phyloP scores from a whole-genome alignment of 2,113 vertebrate species.

The Lycaon pictus region DNA sequence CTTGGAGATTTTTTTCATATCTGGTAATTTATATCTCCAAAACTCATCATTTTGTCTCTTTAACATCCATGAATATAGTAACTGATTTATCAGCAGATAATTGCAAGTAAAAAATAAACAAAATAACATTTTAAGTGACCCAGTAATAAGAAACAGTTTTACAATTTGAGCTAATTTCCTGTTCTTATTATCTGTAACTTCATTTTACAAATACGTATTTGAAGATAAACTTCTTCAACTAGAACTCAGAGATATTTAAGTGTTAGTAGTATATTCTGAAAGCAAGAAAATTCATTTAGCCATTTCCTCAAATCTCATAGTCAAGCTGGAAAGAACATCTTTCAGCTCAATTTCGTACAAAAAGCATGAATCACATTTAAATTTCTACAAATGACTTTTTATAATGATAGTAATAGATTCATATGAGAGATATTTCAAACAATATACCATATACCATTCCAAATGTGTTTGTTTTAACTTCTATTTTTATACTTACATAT shows the following conservation, averaged over 20 bases:
- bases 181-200: slow-evolving; percentile 8
- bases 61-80: background rate
- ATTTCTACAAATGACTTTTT: background rate
- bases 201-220: slow-evolving; percentile 55
- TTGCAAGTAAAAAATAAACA: background rate
- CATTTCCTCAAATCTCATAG: background rate
- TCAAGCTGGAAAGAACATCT: background rate
- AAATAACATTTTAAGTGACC: background rate
- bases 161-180: slow-evolving; percentile 36
- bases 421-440: background rate
- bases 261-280: background rate
- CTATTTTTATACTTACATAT: slow-evolving; percentile 2
- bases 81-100: slow-evolving; percentile 27
- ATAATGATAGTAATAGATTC: background rate
- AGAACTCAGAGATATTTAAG: slow-evolving; percentile 12
- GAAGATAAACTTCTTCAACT: background rate
- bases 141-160: slow-evolving; percentile 2
- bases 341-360: background rate
- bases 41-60: slow-evolving; percentile 12
- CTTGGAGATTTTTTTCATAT: background rate
- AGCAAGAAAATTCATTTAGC: background rate
- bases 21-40: slow-evolving; percentile 23
- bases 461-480: slow-evolving; percentile 43
- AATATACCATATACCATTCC: background rate
- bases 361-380: background rate